These are phyloP conservation scores for Alviniconcha strummeri DNA, from an alignment of 2,888 invertebrate genomes.

Conservation along the genomic window DNA sequence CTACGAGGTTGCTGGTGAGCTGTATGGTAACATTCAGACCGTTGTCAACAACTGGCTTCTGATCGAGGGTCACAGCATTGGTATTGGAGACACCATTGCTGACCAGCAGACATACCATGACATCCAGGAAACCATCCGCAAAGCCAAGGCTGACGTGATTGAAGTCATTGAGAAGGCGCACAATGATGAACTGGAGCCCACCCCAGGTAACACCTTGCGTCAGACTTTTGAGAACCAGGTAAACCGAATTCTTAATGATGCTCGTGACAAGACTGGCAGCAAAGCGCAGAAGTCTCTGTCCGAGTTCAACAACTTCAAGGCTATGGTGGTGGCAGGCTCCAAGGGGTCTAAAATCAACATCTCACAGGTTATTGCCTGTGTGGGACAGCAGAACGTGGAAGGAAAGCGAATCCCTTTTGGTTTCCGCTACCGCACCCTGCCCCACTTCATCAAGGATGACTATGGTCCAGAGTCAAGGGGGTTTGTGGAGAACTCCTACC, in stretches of 20 bases:
- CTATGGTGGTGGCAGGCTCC: constrained; percentile 99
- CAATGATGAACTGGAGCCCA: constrained; percentile 98
- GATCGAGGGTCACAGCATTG: constrained; percentile 81
- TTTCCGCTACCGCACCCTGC: constrained; percentile 97
- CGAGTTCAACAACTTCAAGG: constrained; percentile 99
- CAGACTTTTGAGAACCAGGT: constrained; percentile 99
- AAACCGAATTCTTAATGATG: constrained; percentile 98
- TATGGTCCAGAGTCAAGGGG: constrained; percentile 99
- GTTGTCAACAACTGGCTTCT: constrained; percentile 99
- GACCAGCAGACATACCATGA: constrained; percentile 98
- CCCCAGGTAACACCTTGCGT: constrained; percentile 97
- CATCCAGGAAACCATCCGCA: constrained; percentile 97
- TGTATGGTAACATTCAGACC: constrained; percentile 99
- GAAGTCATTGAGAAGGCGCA: constrained; percentile 99
- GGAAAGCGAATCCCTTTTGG: constrained; percentile 99
- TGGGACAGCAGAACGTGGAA: constrained; percentile 99
- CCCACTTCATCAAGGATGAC: constrained; percentile 99
- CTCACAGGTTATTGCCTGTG: constrained; percentile 99
- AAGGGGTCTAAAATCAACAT: constrained; percentile 99
- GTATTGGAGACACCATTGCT: constrained; percentile 99
- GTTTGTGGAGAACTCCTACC: constrained; percentile 99
- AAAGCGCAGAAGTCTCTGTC: constrained; percentile 99
- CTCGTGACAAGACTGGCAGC: constrained; percentile 99
- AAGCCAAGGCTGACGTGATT: constrained; percentile 99
- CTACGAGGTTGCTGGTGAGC: constrained; percentile 91